Evolutionary conservation across 2,888 invertebrate species (phyloP).

Genomic region (Drosophila neotestacea): DNA sequence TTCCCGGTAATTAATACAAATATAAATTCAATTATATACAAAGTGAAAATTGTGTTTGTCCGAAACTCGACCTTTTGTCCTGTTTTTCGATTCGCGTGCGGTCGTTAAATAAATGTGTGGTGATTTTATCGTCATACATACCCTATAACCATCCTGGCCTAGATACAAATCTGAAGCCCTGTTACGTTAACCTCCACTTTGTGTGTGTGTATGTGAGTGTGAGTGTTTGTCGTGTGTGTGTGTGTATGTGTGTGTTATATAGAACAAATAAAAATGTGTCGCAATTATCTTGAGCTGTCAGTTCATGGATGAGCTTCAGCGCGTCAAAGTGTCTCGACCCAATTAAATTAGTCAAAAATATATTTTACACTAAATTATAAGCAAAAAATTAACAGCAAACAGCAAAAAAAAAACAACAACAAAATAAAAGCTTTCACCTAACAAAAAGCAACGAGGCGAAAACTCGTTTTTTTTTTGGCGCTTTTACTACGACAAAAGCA

Average conservation of each 20-base stretch:
- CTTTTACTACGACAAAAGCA: constrained; percentile 52
- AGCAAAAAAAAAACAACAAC: constrained; percentile 18
- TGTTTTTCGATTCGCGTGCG: constrained; percentile 49
- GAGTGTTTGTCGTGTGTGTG: constrained; percentile 23
- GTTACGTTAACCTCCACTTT: constrained; percentile 4
- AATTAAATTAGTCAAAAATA: constrained; percentile 54
- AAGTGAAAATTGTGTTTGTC: constrained; percentile 36
- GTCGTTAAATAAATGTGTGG: constrained; percentile 61
- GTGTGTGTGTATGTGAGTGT: constrained; percentile 14
- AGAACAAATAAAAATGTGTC: constrained; percentile 64
- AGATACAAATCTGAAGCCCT: constrained; percentile 46
- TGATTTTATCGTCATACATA: constrained; percentile 58
- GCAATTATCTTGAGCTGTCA: constrained; percentile 61
- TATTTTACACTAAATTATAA: constrained; percentile 20
- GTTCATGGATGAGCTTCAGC: constrained; percentile 56
- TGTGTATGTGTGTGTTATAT: constrained; percentile 3
- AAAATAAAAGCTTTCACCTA: constrained; percentile 70
- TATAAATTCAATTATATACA: constrained; percentile 45
- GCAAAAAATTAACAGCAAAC: constrained; percentile 35
- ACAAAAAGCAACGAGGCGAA: constrained; percentile 48
- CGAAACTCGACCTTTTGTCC: background rate
- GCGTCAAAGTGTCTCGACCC: constrained; percentile 64
- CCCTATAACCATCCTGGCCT: constrained; percentile 27
- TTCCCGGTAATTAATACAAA: constrained; percentile 42
- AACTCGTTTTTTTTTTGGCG: constrained; percentile 59